Evolutionary conservation across 2,113 vertebrate genomes (phyloP).

Genomic region (Meleagris gallopavo): DNA sequence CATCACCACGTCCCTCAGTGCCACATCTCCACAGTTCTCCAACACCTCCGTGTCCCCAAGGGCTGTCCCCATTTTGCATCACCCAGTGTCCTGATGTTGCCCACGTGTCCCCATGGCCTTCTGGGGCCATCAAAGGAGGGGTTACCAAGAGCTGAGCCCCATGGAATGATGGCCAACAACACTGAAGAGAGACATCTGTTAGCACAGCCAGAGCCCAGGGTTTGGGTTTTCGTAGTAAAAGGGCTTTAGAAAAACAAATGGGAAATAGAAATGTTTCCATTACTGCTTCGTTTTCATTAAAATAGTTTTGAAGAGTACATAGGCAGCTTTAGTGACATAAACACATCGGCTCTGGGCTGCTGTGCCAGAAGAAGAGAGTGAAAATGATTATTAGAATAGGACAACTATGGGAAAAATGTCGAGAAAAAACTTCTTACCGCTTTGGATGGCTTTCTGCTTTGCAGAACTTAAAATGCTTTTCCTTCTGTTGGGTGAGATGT

Average conservation of each 20-base stretch:
- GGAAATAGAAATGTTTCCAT: constrained; percentile 13
- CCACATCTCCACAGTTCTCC: no score
- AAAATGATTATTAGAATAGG: neutral
- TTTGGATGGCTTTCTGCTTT: neutral
- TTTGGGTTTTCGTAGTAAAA: neutral
- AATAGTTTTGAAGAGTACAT: neutral
- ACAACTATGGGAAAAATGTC: neutral
- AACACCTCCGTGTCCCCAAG: neutral
- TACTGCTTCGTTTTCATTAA: neutral
- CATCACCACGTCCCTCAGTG: no score
- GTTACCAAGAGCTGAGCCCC: neutral
- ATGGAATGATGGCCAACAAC: neutral
- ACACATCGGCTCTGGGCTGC: neutral
- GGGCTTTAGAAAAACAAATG: neutral
- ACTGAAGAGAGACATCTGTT: neutral
- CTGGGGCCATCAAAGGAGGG: neutral
- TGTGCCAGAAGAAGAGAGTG: neutral
- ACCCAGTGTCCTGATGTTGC: neutral
- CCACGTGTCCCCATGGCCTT: neutral
- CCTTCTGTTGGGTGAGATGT: constrained; percentile 34
- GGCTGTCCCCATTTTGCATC: neutral
- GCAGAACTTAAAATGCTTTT: constrained; percentile 10
- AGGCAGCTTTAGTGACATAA: neutral
- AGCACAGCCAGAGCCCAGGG: accelerated
- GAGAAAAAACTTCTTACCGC: neutral